Evolutionary conservation across 2,797 vertebrate genomes (phyloP).

Genomic region (Liparis tanakae): DNA sequence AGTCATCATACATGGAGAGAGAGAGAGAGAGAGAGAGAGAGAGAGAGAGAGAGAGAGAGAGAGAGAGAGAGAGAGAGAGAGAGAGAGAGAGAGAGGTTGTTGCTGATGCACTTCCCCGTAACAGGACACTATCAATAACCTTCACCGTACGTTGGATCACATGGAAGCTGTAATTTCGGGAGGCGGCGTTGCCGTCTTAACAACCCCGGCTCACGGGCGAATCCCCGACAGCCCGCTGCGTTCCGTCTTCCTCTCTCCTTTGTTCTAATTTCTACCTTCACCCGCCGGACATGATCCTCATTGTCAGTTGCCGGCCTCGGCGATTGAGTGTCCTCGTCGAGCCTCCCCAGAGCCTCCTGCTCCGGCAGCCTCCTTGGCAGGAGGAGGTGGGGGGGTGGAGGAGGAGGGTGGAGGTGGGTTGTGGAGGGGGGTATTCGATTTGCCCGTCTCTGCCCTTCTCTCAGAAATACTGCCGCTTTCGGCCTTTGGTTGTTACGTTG

Average conservation of each 20-base stretch:
- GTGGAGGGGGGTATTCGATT: conserved; percentile 14
- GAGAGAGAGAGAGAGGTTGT: background rate
- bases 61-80: too few species aligned
- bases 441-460: conserved; percentile 48
- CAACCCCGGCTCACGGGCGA: conserved; percentile 19
- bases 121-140: conserved; percentile 30
- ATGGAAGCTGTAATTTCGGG: conserved; percentile 28
- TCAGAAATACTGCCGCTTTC: conserved; percentile 35
- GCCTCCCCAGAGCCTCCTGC: conserved; percentile 61
- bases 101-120: background rate
- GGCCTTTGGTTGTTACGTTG: conserved; percentile 27
- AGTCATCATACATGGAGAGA: background rate
- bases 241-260: conserved; percentile 64
- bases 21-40: too few species aligned
- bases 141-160: conserved; percentile 29
- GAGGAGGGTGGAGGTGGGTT: background rate
- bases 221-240: conserved; percentile 51
- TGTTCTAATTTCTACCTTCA: conserved; percentile 79
- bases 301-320: conserved; percentile 66
- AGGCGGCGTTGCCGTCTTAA: conserved; percentile 30
- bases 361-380: conserved; percentile 60
- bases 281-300: conserved; percentile 74
- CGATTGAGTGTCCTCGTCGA: conserved; percentile 66
- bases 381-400: background rate
- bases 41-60: background rate